Conservation (phyloP, 1,140 invertebrate genomes). For the Drosophila neocordata region DNA sequence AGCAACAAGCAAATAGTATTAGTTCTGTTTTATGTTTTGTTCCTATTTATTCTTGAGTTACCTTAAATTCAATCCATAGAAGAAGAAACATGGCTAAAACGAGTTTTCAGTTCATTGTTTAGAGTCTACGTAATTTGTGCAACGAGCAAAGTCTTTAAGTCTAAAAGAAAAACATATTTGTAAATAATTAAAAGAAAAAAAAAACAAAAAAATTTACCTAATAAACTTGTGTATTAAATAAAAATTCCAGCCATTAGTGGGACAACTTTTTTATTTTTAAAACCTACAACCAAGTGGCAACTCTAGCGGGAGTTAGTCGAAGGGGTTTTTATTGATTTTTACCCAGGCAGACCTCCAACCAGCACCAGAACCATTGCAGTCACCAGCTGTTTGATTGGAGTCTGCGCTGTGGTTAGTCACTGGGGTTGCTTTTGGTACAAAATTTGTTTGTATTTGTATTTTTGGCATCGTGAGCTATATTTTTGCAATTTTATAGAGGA, state of each 20-base stretch:
- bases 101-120: slow-evolving; percentile 68
- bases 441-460: slow-evolving; percentile 56
- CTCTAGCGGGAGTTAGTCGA: slow-evolving; percentile 19
- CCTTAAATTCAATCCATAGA: slow-evolving; percentile 69
- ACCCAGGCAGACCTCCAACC: slow-evolving; percentile 2
- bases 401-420: slow-evolving; percentile 46
- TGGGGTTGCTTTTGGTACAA: slow-evolving; percentile 69
- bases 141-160: slow-evolving; percentile 74
- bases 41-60: slow-evolving; percentile 76
- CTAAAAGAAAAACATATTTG: slow-evolving; percentile 62
- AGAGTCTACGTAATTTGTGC: slow-evolving; percentile 72
- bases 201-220: slow-evolving; percentile 41
- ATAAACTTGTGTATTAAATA: slow-evolving; percentile 50
- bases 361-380: no score
- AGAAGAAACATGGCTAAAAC: slow-evolving; percentile 59
- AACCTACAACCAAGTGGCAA: slow-evolving; percentile 49
- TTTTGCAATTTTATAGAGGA: slow-evolving; percentile 20
- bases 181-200: slow-evolving; percentile 80
- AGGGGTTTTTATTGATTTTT: slow-evolving; percentile 72
- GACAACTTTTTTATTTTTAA: slow-evolving; percentile 16
- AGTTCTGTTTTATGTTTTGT: slow-evolving; percentile 71
- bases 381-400: slow-evolving; percentile 65
- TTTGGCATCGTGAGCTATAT: slow-evolving; percentile 54
- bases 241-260: background rate
- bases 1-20: slow-evolving; percentile 75